Base-by-base conservation (phyloP, 2,797 vertebrate genomes). In the Ceryle rudis region DNA sequence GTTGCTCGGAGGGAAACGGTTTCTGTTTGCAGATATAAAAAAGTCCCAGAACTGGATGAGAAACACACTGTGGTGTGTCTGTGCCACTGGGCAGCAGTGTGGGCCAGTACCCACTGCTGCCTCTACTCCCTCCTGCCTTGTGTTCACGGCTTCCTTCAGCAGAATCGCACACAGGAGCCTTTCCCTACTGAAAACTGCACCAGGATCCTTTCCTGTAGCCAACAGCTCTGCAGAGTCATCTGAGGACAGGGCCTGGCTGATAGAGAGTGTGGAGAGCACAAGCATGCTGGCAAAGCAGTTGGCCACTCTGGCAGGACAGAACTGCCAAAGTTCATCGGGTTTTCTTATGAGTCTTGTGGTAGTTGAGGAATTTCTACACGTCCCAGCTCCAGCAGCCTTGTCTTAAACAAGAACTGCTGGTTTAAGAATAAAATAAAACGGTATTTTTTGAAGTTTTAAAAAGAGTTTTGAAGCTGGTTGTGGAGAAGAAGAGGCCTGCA, bases 11-110 rank as follows among this genome's bases (percentile, higher is more conserved):
- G 12, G 39, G 72, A 78, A 64, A 5, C 2, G 0, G 31, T 46
- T 92, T 72, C 42, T 49, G 31, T 54, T 81, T n/a, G 3, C 26
- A 42, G 70, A 10, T 62, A 75, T 54, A 31, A 86, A 84, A 90
- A 70, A 73, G 33, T 78, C 29, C 61, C 1, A 7, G 61, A 73
- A 62, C 64, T 9, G 13, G 86, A 64, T 65, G 39, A 35, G 58
- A 92, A 86, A 77, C 10, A 12, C 0, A 2, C 5, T 33, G 28
- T 17, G 23, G 25, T 19, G 1, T 2, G 33, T 26, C 41, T 14
- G 67, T 19, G 47, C 67, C 62, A 12, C 5, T 0, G 1, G 71
- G 17, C 42, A 72, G 29, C 0, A 0, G 33, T 0, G 2, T 23
- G 44, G 70, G 39, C 22, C 23, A 46, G 41, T 13, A 41, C 33